Base-by-base conservation (phyloP, 2,888 invertebrate genomes). In the Brachylomia viminalis region DNA sequence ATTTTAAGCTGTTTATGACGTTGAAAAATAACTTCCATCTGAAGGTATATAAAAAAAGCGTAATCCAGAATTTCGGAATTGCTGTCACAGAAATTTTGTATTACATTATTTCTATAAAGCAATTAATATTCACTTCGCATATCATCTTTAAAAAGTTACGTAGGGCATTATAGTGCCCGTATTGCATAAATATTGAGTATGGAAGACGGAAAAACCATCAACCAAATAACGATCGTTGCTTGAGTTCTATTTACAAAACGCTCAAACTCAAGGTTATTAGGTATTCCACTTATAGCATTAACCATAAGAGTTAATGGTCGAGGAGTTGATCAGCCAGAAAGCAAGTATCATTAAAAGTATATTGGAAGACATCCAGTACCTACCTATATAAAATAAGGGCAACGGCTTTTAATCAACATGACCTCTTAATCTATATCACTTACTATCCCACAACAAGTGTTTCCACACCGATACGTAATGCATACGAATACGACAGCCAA, bases 391-490 rank as follows among this genome's bases (percentile, higher is more conserved):
- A 27, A 5, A 61, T 0, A 27, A 15, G 27, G 56, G 15, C 7
- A 27, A 11, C 2, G 4, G 11, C 20, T 20, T 65, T 45, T 4
- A 3, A 67, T 69, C 6, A 38, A 23, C 1, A 7, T 58, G 56
- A 54, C 75, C 30, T 49, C 0, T 7, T 65, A 33, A 58, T 75
- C 59, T 59, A 61, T 79, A 69, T 61, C 49, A 52, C 38, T 74
- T 58, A 42, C 59, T 42, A 77, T 64, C 11, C 20, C 47, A 52
- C 8, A 49, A 4, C 27, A 54, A 20, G 75, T 62, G 64, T 75
- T 80, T 56, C 45, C 65, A 85, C 77, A 56, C 10, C 66, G 10
- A 87, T 77, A 90, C 87, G 85, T 91, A 91, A 89, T 91, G 84
- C 65, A 30, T 59, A 42, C 80, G 64, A 62, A 69, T 85, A 77